A percentile compares a stretch with the other conserved stretches of the same genome.
These are phyloP conservation scores for Teleogryllus occipitalis DNA, from an alignment of 1,140 invertebrate species.

Conservation along the genomic window DNA sequence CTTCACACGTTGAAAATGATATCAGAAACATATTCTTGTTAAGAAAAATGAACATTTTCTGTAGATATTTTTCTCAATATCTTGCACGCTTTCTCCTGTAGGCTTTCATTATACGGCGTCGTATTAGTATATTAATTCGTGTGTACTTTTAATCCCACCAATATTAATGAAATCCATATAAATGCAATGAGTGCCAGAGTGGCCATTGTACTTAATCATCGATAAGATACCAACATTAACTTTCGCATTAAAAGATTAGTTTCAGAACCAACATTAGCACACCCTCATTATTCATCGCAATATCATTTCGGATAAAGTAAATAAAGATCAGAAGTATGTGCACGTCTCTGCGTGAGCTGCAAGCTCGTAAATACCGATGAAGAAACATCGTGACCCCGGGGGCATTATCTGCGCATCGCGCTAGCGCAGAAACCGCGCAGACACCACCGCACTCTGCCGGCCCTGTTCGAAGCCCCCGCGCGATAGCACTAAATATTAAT, in stretches of 20 bases:
- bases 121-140: too few species aligned
- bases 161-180: too few species aligned
- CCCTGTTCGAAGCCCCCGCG: background rate
- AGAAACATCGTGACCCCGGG: background rate
- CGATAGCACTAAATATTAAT: constrained; percentile 5
- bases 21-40: too few species aligned
- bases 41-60: too few species aligned
- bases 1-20: too few species aligned
- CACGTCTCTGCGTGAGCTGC: background rate
- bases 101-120: too few species aligned
- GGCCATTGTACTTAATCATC: too few species aligned
- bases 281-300: background rate
- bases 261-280: background rate
- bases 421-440: background rate
- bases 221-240: too few species aligned
- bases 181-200: too few species aligned
- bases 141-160: too few species aligned
- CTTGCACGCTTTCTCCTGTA: too few species aligned
- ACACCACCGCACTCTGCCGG: background rate
- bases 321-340: background rate
- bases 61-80: too few species aligned
- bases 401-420: background rate
- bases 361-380: background rate
- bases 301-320: background rate
- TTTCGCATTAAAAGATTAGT: background rate